Evolutionary conservation across 92 coral and sea anemone genomes (phyloP).

Genomic region (Phenganax marumi): DNA sequence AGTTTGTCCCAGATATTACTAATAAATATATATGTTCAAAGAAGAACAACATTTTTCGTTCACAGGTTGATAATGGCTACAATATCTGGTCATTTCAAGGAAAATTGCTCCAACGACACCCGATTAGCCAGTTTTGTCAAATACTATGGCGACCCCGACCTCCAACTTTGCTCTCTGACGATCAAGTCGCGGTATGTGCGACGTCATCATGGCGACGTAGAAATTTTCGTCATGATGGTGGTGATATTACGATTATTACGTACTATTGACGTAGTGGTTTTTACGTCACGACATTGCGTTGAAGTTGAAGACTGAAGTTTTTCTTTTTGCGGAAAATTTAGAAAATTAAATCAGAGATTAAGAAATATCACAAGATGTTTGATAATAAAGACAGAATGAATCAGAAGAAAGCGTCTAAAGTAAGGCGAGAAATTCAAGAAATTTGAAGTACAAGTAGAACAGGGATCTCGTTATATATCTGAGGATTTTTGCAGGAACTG

Average conservation of each 20-base stretch:
- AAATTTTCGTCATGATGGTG: no score
- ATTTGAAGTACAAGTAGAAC: not conserved
- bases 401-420: conserved; percentile 96
- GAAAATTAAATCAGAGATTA: conserved; percentile 88
- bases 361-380: conserved; percentile 86
- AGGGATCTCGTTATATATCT: not conserved
- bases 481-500: conserved; percentile 68
- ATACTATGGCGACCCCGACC: conserved; percentile 97
- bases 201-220: not conserved
- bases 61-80: conserved; percentile 97
- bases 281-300: not conserved
- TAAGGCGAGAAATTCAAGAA: not conserved
- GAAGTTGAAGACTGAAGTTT: not conserved
- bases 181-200: conserved; percentile 66
- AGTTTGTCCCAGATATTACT: no score
- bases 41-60: not conserved
- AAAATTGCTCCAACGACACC: conserved; percentile 81
- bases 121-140: conserved; percentile 94
- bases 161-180: conserved; percentile 66
- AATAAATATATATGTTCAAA: not conserved
- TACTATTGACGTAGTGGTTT: not conserved
- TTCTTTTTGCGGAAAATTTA: conserved; percentile 37
- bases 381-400: conserved; percentile 99
- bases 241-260: not conserved
- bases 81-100: conserved; percentile 99